phyloP scores from a whole-genome alignment of 2,113 vertebrate species.

The Rhinoderma darwinii region DNA sequence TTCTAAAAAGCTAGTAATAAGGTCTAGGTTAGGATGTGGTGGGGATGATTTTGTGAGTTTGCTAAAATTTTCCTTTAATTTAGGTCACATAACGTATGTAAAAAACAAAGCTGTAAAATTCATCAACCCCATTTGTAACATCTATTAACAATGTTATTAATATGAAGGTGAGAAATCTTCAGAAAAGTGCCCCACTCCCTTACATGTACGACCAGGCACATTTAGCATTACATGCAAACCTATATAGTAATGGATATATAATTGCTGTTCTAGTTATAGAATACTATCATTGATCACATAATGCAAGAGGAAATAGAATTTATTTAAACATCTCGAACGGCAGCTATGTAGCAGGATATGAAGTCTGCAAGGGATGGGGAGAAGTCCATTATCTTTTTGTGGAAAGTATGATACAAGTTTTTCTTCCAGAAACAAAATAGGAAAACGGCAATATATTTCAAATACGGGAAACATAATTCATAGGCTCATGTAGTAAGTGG shows the following conservation, averaged over 20 bases:
- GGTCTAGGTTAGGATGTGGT: too few species aligned
- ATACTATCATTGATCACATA: slow-evolving; percentile 5
- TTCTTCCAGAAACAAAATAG: not conserved
- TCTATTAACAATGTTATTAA: too few species aligned
- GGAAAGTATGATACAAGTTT: slow-evolving; percentile 33
- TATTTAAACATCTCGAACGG: slow-evolving; percentile 27
- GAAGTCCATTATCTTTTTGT: slow-evolving; percentile 40
- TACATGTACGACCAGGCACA: not conserved
- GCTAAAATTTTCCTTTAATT: too few species aligned
- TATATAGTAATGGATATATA: slow-evolving; percentile 26
- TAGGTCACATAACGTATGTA: too few species aligned
- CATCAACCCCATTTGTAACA: too few species aligned
- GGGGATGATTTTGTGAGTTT: too few species aligned
- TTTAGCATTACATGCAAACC: not conserved
- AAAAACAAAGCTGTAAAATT: too few species aligned
- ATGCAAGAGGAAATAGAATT: slow-evolving; percentile 33
- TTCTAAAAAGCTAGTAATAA: too few species aligned
- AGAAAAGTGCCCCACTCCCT: too few species aligned
- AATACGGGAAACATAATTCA: slow-evolving; percentile 5
- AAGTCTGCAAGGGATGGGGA: not conserved
- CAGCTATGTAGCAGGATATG: slow-evolving; percentile 19
- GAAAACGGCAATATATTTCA: slow-evolving; percentile 15
- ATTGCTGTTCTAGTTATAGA: slow-evolving; percentile 17
- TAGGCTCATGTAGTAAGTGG: not conserved
- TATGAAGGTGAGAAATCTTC: too few species aligned